Evolutionary conservation across 2,113 vertebrate species (phyloP).

Genomic region (Pionites leucogaster): DNA sequence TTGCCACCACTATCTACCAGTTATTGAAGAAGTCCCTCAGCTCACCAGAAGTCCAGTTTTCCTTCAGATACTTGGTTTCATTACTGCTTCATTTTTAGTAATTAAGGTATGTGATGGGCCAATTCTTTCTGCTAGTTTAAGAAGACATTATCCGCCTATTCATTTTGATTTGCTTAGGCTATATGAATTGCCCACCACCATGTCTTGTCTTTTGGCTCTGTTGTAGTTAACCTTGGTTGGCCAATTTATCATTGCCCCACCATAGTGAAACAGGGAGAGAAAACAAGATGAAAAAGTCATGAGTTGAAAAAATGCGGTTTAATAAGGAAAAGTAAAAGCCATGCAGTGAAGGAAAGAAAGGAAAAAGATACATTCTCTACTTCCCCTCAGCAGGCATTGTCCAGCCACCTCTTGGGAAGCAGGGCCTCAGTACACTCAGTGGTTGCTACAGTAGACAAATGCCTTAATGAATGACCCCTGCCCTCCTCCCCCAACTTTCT

Average conservation of each 20-base stretch:
- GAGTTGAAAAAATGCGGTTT: neutral
- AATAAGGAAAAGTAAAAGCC: neutral
- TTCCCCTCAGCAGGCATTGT: neutral
- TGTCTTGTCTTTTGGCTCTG: neutral
- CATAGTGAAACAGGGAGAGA: neutral
- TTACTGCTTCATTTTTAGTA: neutral
- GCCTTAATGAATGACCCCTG: rapidly evolving
- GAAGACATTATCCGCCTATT: neutral
- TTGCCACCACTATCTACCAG: neutral
- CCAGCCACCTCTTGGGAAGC: neutral
- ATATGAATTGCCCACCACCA: neutral
- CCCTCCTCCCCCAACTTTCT: neutral
- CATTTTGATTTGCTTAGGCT: neutral
- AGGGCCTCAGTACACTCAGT: rapidly evolving
- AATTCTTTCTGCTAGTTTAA: neutral
- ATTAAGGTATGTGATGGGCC: neutral
- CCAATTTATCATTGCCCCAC: neutral
- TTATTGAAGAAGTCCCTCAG: neutral
- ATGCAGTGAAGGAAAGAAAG: neutral
- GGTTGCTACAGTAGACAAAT: neutral
- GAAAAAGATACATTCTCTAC: neutral
- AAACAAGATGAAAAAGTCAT: neutral
- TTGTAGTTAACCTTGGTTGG: neutral
- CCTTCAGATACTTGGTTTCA: neutral
- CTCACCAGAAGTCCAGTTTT: neutral